Percentiles rank a stretch among this genome's conserved stretches.
phyloP scores from a whole-genome alignment of 1,140 invertebrate genomes.

The Heliconius hermathena region DNA sequence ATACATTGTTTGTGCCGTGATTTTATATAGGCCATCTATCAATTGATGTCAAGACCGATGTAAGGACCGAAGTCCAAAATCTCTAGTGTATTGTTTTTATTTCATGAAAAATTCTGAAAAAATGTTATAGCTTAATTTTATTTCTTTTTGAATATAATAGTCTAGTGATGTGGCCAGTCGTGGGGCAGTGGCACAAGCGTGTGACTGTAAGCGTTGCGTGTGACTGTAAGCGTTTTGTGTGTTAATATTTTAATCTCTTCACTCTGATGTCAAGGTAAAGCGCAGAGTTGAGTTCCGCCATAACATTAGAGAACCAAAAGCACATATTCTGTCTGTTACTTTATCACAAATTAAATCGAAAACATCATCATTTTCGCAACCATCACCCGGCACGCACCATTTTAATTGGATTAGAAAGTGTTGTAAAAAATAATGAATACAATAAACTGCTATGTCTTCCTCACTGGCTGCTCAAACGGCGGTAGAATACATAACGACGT shows the following conservation, averaged over 20 bases:
- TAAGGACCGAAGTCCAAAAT: not conserved
- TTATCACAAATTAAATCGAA: not conserved
- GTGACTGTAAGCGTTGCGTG: too few relatives aligned
- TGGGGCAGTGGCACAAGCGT: too few relatives aligned
- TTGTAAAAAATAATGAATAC: not conserved
- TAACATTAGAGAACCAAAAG: not conserved
- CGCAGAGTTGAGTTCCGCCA: not conserved
- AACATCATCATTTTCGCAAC: not conserved
- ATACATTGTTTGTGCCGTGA: slow-evolving; percentile 14
- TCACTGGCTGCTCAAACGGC: not conserved
- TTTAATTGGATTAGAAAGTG: not conserved
- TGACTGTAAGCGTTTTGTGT: too few relatives aligned
- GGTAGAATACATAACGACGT: too few relatives aligned
- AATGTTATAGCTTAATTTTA: not conserved
- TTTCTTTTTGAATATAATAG: not conserved
- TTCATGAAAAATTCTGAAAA: not conserved
- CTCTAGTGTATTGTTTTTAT: not conserved
- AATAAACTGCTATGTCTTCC: not conserved
- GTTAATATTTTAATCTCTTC: too few relatives aligned
- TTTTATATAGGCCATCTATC: not conserved
- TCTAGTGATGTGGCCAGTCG: too few relatives aligned
- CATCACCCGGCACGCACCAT: not conserved
- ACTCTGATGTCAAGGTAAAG: too few relatives aligned
- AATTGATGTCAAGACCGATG: not conserved
- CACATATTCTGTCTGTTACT: not conserved